Evolutionary conservation across 2,113 vertebrate species (phyloP).

Genomic region (Gallinago undulata): DNA sequence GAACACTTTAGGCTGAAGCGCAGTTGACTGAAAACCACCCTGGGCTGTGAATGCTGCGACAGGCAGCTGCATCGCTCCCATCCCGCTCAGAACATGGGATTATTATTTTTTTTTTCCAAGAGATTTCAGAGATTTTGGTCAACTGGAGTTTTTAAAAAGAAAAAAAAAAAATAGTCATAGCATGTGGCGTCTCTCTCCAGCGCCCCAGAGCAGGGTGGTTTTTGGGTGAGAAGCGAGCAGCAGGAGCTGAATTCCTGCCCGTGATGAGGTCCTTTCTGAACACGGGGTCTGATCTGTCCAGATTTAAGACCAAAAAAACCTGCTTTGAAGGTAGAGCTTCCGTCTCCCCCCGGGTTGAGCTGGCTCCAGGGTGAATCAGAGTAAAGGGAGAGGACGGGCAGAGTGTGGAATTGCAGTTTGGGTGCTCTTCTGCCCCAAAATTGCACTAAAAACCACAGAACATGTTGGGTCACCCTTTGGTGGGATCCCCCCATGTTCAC

Average conservation of each 20-base stretch:
- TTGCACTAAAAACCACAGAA: background rate
- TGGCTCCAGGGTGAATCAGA: background rate
- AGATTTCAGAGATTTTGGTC: background rate
- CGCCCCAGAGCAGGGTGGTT: background rate
- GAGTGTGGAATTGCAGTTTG: background rate
- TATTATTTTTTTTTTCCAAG: background rate
- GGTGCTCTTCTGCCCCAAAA: background rate
- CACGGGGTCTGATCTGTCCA: background rate
- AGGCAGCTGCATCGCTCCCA: background rate
- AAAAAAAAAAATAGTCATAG: background rate
- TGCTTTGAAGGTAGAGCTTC: background rate
- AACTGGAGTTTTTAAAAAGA: background rate
- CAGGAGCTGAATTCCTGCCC: background rate
- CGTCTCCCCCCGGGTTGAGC: rapidly evolving
- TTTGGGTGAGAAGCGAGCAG: background rate
- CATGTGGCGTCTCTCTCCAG: background rate
- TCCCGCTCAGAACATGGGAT: too few species aligned
- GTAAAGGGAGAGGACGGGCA: background rate
- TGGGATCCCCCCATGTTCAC: rapidly evolving
- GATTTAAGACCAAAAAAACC: background rate
- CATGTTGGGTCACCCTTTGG: rapidly evolving
- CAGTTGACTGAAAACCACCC: background rate
- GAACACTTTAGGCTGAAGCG: background rate
- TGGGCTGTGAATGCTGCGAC: background rate
- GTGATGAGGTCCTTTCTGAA: background rate